A percentile compares a stretch with the other conserved stretches of the same genome.
Evolutionary conservation across 1,140 invertebrate genomes (phyloP).

Genomic region (Acromyrmex echinatior): DNA sequence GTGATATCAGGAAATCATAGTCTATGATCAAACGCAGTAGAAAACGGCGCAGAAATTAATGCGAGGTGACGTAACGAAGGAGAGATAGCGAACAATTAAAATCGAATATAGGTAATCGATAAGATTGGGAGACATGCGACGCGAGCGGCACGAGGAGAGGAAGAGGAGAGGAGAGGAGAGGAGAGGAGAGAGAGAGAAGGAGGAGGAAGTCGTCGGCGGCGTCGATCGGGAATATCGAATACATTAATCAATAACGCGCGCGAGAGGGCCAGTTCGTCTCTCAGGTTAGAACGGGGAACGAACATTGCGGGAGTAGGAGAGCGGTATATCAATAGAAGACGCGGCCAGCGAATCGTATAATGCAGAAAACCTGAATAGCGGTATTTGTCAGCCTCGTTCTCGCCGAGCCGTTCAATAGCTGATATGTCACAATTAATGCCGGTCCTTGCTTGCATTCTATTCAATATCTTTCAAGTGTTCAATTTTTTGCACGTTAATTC

Average conservation of each 20-base stretch:
- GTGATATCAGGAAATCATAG: slow-evolving; percentile 52
- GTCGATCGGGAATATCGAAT: slow-evolving; percentile 75
- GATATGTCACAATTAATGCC: slow-evolving; percentile 74
- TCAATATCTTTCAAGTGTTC: slow-evolving; percentile 45
- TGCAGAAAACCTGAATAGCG: slow-evolving; percentile 67
- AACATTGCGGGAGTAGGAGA: slow-evolving; percentile 51
- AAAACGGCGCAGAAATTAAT: slow-evolving; percentile 55
- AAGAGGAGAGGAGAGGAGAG: background rate
- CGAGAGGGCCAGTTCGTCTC: slow-evolving; percentile 59
- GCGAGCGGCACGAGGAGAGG: background rate
- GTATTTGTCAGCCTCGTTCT: slow-evolving; percentile 67
- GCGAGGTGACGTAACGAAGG: slow-evolving; percentile 45
- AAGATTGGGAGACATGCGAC: slow-evolving; percentile 57
- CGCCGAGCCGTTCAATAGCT: slow-evolving; percentile 58
- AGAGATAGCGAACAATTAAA: slow-evolving; percentile 71
- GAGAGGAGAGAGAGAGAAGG: background rate
- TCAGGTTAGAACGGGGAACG: slow-evolving; percentile 61
- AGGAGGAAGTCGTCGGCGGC: slow-evolving; percentile 63
- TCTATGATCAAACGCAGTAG: slow-evolving; percentile 32
- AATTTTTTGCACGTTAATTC: slow-evolving; percentile 19
- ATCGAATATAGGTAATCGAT: slow-evolving; percentile 72
- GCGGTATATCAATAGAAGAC: slow-evolving; percentile 62
- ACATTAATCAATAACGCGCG: slow-evolving; percentile 74
- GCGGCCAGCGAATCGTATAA: slow-evolving; percentile 31
- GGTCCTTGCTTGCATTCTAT: slow-evolving; percentile 36